Conservation (phyloP, 2,797 vertebrate genomes). For the Alca torda region DNA sequence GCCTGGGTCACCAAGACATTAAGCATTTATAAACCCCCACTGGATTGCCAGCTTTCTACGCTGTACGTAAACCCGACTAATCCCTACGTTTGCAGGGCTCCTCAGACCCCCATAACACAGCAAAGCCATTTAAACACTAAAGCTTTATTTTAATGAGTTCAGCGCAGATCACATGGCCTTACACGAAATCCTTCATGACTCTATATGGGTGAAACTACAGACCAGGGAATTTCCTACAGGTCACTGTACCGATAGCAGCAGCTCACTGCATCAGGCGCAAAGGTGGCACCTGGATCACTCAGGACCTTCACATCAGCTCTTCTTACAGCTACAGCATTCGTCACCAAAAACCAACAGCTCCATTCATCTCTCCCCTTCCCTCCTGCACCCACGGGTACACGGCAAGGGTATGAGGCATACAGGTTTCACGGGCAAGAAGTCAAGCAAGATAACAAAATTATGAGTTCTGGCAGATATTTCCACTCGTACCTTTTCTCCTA, state of each 20-base stretch:
- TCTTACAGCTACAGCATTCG: neutral
- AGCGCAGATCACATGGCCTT: neutral
- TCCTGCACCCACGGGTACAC: neutral
- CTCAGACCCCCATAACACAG: neutral
- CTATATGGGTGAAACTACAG: fast-evolving
- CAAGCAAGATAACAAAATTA: neutral
- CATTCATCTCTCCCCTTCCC: neutral
- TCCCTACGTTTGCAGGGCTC: neutral
- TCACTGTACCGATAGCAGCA: neutral
- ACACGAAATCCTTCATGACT: neutral
- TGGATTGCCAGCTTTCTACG: fast-evolving
- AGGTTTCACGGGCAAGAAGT: neutral
- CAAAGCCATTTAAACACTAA: neutral
- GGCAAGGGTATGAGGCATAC: fast-evolving
- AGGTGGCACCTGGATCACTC: neutral
- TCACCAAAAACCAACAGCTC: neutral
- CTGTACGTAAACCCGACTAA: neutral
- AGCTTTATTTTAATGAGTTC: neutral
- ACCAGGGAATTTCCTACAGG: neutral
- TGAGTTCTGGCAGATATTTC: neutral
- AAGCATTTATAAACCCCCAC: neutral
- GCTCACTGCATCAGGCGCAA: neutral
- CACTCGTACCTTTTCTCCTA: neutral
- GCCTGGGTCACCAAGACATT: fast-evolving
- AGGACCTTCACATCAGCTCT: neutral